Evolutionary conservation across 2,888 invertebrate species (phyloP).

Genomic region (Heliconius erato): DNA sequence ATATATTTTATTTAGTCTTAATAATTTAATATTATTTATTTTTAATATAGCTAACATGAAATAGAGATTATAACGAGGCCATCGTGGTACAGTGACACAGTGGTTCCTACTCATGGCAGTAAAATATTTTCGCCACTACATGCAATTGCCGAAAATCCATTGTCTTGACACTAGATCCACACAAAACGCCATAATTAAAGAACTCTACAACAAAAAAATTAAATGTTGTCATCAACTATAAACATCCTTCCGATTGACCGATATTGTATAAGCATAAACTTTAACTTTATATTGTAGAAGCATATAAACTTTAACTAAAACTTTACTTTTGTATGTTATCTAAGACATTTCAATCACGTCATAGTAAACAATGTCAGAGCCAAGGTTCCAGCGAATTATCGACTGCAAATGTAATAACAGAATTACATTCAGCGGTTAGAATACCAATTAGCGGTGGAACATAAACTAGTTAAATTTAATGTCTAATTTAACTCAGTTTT

Average conservation of each 20-base stretch:
- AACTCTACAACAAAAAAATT: no score
- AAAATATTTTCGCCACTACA: no score
- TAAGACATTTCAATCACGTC: constrained; percentile 40
- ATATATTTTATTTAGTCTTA: background rate
- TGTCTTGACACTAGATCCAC: no score
- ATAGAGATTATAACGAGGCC: no score
- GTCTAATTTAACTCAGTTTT: background rate
- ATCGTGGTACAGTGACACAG: background rate
- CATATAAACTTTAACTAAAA: background rate
- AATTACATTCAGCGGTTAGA: constrained; percentile 31
- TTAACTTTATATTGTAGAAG: no score
- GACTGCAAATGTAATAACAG: constrained; percentile 51
- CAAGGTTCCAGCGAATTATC: constrained; percentile 54
- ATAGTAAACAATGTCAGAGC: constrained; percentile 52
- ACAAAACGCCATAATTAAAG: no score
- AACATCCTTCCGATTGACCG: no score
- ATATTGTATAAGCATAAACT: background rate
- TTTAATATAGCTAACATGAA: background rate
- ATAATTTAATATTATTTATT: background rate
- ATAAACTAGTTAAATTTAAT: background rate
- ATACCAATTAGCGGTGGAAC: constrained; percentile 4
- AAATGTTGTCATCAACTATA: no score
- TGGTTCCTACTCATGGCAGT: background rate
- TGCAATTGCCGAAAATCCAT: no score
- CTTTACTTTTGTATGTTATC: constrained; percentile 29